Conservation (phyloP, 2,888 invertebrate genomes). For the Mamestra brassicae region DNA sequence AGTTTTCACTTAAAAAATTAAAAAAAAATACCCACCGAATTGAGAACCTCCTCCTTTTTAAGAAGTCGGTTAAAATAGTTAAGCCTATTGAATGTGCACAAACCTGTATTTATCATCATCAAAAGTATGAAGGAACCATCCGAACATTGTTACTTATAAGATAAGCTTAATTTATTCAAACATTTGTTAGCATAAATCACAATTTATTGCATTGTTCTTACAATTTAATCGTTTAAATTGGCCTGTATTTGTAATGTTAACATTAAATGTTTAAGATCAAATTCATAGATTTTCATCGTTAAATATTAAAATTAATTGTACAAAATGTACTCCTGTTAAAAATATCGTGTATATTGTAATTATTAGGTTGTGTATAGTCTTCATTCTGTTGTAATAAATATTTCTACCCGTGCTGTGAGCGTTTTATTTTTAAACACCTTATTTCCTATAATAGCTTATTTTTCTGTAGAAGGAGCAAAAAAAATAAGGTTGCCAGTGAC, state of each 20-base stretch:
- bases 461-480: constrained; percentile 5
- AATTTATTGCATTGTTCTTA: constrained; percentile 59
- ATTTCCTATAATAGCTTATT: constrained; percentile 4
- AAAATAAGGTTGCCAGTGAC: constrained; percentile 5
- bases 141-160: constrained; percentile 27
- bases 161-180: constrained; percentile 47
- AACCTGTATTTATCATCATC: constrained; percentile 13
- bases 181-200: constrained; percentile 30
- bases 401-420: constrained; percentile 76
- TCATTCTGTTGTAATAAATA: constrained; percentile 83
- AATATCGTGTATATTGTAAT: constrained; percentile 70
- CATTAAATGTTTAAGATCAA: constrained; percentile 59
- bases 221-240: constrained; percentile 48
- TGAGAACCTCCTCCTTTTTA: too few species aligned
- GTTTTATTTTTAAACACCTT: constrained; percentile 59
- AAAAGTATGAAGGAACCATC: constrained; percentile 9
- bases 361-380: constrained; percentile 79
- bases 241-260: constrained; percentile 59
- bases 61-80: background rate
- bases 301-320: constrained; percentile 65
- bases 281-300: constrained; percentile 65
- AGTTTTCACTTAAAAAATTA: too few species aligned
- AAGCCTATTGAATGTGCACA: background rate
- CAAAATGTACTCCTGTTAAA: constrained; percentile 74
- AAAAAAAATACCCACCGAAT: too few species aligned